Base-by-base conservation (phyloP, 2,888 invertebrate species). In the Neria commutata region DNA sequence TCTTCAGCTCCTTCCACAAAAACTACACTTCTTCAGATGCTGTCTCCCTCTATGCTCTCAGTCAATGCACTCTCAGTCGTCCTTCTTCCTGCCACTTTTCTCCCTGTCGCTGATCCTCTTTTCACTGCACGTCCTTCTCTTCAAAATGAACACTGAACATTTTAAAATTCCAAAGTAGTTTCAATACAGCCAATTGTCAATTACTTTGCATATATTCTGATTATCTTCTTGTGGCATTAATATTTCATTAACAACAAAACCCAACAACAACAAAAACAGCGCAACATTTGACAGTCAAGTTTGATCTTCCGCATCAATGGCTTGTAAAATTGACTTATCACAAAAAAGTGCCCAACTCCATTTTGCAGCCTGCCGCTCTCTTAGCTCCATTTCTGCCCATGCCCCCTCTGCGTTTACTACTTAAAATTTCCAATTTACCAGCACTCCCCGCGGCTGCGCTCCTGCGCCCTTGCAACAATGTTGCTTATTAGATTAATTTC, bases 261-360 rank as follows among this genome's bases (percentile, higher is more conserved):
- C 8, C n/a, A n/a, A n/a, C n/a, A n/a, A n/a, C n/a, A n/a, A 34
- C 8, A 6, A 6, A 14, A 34, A 34, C 34, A 34, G 16, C n/a
- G 11, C 34, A 16, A 26, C 29, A 75, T 75, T 47, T 74, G 65
- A 63, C 34, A 73, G 77, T n/a, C n/a, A 78, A 78, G 77, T 78
- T 76, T 76, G 76, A 76, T 76, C 76, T 77, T 77, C 79, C 77
- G 78, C 77, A 77, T 78, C 79, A 77, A 79, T 79, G 77, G 74
- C 62, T 79, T 77, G 79, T 77, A 69, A 77, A 77, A 77, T 77
- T 77, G 79, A 79, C 78, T 77, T 73, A 75, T 66, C 66, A 66
- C 54, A 54, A 54, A 64, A 54, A 62, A 52, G 54, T 57, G 46
- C 21, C 14, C 57, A 46, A 56, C 48, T 29, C 33, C 58, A 58